A percentile compares a stretch with the other conserved stretches of the same genome.
Evolutionary conservation across 2,797 vertebrate genomes (phyloP).

Genomic region (Anguilla anguilla): DNA sequence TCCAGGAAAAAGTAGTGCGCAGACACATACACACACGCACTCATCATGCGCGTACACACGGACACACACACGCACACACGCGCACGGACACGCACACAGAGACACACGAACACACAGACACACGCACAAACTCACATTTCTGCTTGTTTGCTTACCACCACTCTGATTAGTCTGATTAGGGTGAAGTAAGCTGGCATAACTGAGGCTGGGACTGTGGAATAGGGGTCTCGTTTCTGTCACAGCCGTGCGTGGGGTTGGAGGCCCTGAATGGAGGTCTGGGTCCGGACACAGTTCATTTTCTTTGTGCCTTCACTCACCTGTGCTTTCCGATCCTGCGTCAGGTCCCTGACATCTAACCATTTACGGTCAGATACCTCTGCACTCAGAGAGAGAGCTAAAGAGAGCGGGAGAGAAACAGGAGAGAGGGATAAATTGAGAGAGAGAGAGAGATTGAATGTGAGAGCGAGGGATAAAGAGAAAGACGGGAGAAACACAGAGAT

Average conservation of each 20-base stretch:
- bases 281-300: slow-evolving; percentile 8
- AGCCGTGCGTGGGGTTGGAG: neutral
- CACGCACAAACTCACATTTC: no score
- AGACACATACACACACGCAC: neutral
- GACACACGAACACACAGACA: no score
- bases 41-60: neutral
- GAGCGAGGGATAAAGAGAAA: slow-evolving; percentile 20
- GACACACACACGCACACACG: no score
- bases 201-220: neutral
- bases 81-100: no score
- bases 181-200: neutral
- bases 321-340: neutral
- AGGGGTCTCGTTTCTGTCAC: neutral
- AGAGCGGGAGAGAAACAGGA: slow-evolving; percentile 56
- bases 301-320: neutral
- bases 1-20: neutral
- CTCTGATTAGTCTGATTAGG: neutral
- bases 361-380: neutral
- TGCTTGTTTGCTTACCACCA: neutral
- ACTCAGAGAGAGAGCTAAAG: neutral
- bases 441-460: slow-evolving; percentile 60
- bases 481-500: neutral
- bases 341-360: neutral
- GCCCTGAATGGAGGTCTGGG: neutral
- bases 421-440: slow-evolving; percentile 45